Percentiles rank a stretch among this genome's conserved stretches.
phyloP scores from a whole-genome alignment of 2,888 invertebrate genomes.

The Allolobophora icterica region DNA sequence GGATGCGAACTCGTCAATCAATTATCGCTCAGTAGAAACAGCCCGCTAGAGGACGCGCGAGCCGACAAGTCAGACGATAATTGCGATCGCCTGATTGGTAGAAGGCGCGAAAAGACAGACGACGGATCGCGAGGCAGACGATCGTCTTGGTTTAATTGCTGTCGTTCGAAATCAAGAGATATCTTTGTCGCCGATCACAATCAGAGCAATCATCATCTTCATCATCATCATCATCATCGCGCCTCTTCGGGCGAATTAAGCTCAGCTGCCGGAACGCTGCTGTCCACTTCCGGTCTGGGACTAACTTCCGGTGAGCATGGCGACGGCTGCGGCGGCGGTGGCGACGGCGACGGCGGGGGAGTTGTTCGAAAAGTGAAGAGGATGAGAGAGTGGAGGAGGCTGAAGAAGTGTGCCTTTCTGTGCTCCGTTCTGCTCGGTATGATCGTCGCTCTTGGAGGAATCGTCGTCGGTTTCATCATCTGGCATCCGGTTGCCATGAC shows the following conservation, averaged over 20 bases:
- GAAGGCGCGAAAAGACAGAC: not conserved
- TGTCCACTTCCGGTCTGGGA: conserved; percentile 27
- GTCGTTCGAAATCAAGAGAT: not conserved
- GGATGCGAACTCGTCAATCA: conserved; percentile 19
- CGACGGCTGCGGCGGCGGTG: not conserved
- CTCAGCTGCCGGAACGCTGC: conserved; percentile 11
- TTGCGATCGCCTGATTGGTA: conserved; percentile 10
- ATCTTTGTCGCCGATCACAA: not conserved
- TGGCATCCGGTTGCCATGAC: not conserved
- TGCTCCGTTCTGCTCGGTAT: conserved; percentile 34
- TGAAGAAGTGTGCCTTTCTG: conserved; percentile 33
- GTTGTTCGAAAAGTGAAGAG: not conserved
- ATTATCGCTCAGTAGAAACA: conserved; percentile 17
- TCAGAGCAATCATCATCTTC: not conserved
- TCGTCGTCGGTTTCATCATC: conserved; percentile 37
- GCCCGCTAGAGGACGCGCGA: not conserved
- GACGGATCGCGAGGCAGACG: not conserved
- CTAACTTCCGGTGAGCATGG: not conserved
- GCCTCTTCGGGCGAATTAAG: conserved; percentile 4
- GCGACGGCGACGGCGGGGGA: not conserved
- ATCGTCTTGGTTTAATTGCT: conserved; percentile 24
- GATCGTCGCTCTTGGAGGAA: conserved; percentile 37
- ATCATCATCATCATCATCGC: not conserved
- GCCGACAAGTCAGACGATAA: not conserved
- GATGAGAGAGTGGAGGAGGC: conserved; percentile 28